Base-by-base conservation (phyloP, 2,888 invertebrate species). In the Synergus laeviventris region DNA sequence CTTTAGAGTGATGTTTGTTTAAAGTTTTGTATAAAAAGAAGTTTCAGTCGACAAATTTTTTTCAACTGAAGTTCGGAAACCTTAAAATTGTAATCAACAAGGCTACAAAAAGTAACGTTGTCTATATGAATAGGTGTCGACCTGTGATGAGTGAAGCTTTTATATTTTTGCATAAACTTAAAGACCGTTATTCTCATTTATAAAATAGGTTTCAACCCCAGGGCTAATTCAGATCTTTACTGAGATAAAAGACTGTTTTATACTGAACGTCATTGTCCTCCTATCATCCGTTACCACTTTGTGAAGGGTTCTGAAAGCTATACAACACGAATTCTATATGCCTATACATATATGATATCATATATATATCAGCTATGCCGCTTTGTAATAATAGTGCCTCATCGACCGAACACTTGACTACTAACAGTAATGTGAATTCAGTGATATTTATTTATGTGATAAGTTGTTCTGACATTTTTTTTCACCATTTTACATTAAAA, bases 361-460 rank as follows among this genome's bases (percentile, higher is more conserved):
- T n/a, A n/a, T n/a, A n/a, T n/a, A n/a, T n/a, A n/a, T n/a, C n/a
- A n/a, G n/a, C n/a, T n/a, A n/a, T n/a, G n/a, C n/a, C n/a, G n/a
- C n/a, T 7, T n/a, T 70, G 45, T 54, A 36, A 70, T 31, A 70
- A 59, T 59, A 59, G 56, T 11, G 31, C 36, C 45, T 31, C 70
- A 70, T 70, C 70, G 70, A 70, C 49, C 70, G 49, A n/a, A 11
- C 31, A 24, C 49, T 70, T 31, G 49, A 18, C 36, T 70, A 16
- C 45, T 12, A 31, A 49, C 9, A 70, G 11, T 14, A 59, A 24
- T 59, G 1, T 14, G 14, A 59, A 59, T 24, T 12, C 59, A 59
- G 14, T 24, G 3, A 59, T 14, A 31, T 21, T 5, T 14, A n/a
- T 14, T 21, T 24, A 12, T 24, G 24, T 59, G 59, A 24, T 24